Conservation (phyloP, 2,113 vertebrate species). For the Neopipo cinnamomea region DNA sequence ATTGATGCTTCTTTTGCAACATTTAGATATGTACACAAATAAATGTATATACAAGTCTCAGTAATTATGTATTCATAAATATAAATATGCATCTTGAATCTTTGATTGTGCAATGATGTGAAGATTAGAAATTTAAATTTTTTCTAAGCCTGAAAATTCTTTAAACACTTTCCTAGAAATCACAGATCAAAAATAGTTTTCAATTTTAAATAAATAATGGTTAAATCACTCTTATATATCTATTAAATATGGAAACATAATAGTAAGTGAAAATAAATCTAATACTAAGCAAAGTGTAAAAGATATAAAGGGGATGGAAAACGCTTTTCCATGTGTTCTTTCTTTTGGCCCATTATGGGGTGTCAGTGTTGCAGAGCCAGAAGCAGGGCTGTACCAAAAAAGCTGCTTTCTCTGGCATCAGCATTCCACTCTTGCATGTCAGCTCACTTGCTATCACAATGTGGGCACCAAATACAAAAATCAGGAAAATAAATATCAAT, state of each 20-base stretch:
- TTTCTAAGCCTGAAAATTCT: neutral
- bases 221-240: neutral
- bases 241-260: neutral
- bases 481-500: neutral
- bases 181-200: neutral
- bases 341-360: neutral
- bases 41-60: neutral
- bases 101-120: neutral
- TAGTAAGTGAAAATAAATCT: neutral
- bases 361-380: neutral
- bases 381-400: neutral
- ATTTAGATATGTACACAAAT: neutral
- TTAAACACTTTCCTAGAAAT: neutral
- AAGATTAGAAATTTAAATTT: neutral
- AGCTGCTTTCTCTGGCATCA: neutral
- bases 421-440: neutral
- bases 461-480: neutral
- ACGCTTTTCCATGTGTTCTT: neutral
- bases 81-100: neutral
- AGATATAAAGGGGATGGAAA: neutral
- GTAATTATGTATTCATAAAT: neutral
- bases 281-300: neutral
- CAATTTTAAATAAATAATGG: neutral
- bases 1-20: neutral
- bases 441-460: neutral